Base-by-base conservation (phyloP, 2,797 vertebrate species). In the Sternotherus odoratus region DNA sequence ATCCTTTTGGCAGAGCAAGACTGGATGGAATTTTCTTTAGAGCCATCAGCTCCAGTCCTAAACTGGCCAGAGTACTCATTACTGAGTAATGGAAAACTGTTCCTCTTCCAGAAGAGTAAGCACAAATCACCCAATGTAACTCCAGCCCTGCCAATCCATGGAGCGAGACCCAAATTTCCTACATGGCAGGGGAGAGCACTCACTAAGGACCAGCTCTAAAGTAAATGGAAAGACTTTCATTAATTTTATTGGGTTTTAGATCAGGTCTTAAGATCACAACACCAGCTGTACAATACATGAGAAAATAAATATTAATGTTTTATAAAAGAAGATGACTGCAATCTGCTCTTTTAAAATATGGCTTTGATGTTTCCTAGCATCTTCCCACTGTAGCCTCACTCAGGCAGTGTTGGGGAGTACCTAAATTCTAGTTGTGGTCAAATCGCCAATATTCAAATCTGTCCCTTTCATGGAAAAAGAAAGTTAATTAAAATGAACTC, bases 401-500 rank as follows among this genome's bases (percentile, higher is more conserved):
- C 88, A n/a, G 85, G 17, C 30, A 79, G 1, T 21, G n/a, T 72
- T 36, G 6, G 28, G 39, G 69, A 46, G 8, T 24, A 72, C 2
- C 50, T 92, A 13, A 8, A 86, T 51, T 6, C 50, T n/a, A 83
- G 43, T 79, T 33, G 2, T 7, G 6, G 8, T 8, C 46, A 53
- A 84, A 90, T 77, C 1, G 9, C 26, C 4, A 69, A 15, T n/a
- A 66, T 53, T 36, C 85, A 33, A 50, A 72, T 91, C 36, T 82
- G 81, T 53, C n/a, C 46, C 33, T 75, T 85, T 77, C 53, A 72
- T 53, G 53, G 16, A 51, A 21, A 86, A 21, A 89, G 53, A 53
- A 30, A 81, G 19, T 50, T 53, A 92, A 89, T 88, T 63, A 94
- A 92, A 60, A 95, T 91, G 54, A 78, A 28, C 93, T 94, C 69